Evolutionary conservation across 2,797 vertebrate species (phyloP).

Genomic region (Bradypus variegatus): DNA sequence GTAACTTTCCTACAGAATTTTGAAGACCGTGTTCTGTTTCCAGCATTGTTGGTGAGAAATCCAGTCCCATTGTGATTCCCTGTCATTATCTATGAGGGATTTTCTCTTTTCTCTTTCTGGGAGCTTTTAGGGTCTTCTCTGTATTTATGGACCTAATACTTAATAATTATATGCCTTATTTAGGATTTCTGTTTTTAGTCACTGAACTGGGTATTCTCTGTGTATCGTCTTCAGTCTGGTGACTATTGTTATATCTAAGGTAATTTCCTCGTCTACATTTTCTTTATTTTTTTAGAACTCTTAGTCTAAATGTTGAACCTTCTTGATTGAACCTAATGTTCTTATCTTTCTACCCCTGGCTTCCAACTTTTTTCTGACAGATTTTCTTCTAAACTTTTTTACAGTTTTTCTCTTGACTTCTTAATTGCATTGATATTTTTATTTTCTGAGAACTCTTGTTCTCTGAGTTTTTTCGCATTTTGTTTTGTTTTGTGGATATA

Average conservation of each 20-base stretch:
- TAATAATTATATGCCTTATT: background rate
- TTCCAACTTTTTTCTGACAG: background rate
- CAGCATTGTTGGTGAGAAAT: background rate
- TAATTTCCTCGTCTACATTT: background rate
- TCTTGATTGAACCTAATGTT: background rate
- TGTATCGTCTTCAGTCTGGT: background rate
- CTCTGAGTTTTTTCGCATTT: conserved; percentile 6
- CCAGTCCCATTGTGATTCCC: background rate
- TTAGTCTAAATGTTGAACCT: background rate
- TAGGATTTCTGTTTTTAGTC: background rate
- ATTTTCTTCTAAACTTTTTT: background rate
- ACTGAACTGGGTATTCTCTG: background rate
- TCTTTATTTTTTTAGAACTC: background rate
- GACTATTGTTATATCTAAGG: background rate
- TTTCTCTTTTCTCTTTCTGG: background rate
- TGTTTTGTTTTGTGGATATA: background rate
- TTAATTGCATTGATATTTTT: background rate
- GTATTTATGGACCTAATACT: background rate
- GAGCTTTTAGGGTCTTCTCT: background rate
- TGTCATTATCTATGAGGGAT: background rate
- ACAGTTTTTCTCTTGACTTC: background rate
- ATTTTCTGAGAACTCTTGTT: background rate
- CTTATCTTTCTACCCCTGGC: background rate
- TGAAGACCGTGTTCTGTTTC: background rate
- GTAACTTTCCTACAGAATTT: background rate